phyloP scores from a whole-genome alignment of 2,888 invertebrate species.

The Noctua pronuba region DNA sequence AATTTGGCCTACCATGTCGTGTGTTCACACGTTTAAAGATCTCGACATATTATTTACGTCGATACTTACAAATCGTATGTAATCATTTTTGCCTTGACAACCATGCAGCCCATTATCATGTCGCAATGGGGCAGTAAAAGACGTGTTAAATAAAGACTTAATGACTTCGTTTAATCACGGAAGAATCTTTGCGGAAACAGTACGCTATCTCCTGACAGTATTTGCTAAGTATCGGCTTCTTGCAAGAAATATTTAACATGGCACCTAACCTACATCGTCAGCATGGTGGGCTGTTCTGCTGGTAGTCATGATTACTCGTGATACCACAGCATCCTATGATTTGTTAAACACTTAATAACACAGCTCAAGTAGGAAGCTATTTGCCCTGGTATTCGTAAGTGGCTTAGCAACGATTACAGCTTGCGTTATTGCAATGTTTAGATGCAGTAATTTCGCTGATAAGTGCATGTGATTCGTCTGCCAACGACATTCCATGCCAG shows the following conservation, averaged over 20 bases:
- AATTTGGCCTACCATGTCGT: conserved; percentile 45
- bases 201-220: conserved; percentile 27
- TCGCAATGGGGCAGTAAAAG: not conserved
- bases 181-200: conserved; percentile 20
- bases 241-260: not conserved
- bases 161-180: conserved; percentile 18
- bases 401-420: conserved; percentile 6
- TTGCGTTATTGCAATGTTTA: conserved; percentile 6
- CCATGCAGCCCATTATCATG: conserved; percentile 26
- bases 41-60: conserved; percentile 47
- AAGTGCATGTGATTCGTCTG: not conserved
- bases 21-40: conserved; percentile 43
- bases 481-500: not conserved
- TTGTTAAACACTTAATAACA: conserved; percentile 36
- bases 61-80: conserved; percentile 33
- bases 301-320: conserved; percentile 6
- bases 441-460: conserved; percentile 3
- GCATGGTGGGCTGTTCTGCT: not conserved
- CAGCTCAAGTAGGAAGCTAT: conserved; percentile 15
- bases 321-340: conserved; percentile 25
- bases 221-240: conserved; percentile 7
- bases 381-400: conserved; percentile 30
- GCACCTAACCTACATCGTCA: not conserved
- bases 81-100: conserved; percentile 34
- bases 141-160: conserved; percentile 5